Conservation (phyloP, 64 coral and sea anemone genomes). For the Exaiptasia diaphana region DNA sequence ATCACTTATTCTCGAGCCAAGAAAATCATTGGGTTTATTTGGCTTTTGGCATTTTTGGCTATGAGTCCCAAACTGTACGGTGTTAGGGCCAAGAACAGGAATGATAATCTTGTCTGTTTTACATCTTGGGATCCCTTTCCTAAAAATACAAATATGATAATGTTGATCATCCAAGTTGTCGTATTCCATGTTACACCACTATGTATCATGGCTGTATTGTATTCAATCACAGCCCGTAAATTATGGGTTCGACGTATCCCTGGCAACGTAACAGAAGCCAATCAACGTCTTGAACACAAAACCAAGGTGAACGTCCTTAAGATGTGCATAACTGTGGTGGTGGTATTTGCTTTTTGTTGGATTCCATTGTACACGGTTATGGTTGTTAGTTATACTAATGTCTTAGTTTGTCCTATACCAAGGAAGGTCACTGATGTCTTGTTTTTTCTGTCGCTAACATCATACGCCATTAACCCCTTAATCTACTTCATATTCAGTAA, state of each 20-base stretch:
- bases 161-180: background rate
- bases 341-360: conserved; percentile 54
- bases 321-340: conserved; percentile 52
- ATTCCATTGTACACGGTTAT: conserved; percentile 12
- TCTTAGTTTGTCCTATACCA: background rate
- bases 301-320: conserved; percentile 44
- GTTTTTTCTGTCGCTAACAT: background rate
- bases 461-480: background rate
- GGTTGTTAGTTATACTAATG: background rate
- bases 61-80: conserved; percentile 44
- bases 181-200: conserved; percentile 13
- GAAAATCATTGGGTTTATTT: background rate
- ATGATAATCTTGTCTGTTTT: background rate
- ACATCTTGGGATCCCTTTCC: conserved; percentile 28
- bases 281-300: conserved; percentile 4
- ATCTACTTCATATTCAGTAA: background rate
- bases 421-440: background rate
- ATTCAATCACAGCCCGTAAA: background rate
- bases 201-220: background rate
- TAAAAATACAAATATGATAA: background rate
- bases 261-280: conserved; percentile 15
- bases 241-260: conserved; percentile 32
- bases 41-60: conserved; percentile 2
- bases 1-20: background rate
- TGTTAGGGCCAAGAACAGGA: background rate